These are phyloP conservation scores for Orchesella cincta DNA, from an alignment of 1,140 invertebrate species.

Conservation along the genomic window DNA sequence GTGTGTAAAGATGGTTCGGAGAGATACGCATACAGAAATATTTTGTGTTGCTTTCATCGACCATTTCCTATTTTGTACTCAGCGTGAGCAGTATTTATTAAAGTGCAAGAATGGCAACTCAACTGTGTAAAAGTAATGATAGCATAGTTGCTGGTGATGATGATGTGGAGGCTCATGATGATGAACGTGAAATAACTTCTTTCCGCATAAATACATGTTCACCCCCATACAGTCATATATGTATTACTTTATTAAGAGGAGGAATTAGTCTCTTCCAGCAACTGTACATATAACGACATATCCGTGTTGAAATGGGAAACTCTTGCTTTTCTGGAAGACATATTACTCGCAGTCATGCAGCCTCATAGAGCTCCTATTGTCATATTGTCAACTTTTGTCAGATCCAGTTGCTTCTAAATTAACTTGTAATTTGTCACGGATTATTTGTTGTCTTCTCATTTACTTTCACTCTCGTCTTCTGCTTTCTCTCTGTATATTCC, in stretches of 20 bases:
- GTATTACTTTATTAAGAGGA: background rate
- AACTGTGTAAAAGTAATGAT: too few species aligned
- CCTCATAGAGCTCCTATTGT: background rate
- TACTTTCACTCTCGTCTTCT: background rate
- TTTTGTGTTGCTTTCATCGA: too few species aligned
- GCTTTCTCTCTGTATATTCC: background rate
- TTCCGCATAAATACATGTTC: background rate
- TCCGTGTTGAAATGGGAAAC: background rate
- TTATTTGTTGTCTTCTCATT: conserved; percentile 27
- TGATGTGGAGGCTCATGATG: background rate
- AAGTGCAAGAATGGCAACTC: too few species aligned
- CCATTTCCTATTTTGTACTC: too few species aligned
- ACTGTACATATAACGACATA: too few species aligned
- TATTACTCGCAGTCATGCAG: background rate
- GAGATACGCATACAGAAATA: too few species aligned
- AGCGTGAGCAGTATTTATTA: too few species aligned
- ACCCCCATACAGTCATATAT: background rate
- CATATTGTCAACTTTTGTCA: conserved; percentile 10
- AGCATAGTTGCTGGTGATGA: conserved; percentile 5
- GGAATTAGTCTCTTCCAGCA: background rate
- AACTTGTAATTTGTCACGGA: conserved; percentile 25
- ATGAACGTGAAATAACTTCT: conserved; percentile 10
- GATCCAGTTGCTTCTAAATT: conserved; percentile 24
- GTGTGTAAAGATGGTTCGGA: too few species aligned
- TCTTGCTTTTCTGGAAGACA: too few species aligned